A percentile compares a stretch with the other conserved stretches of the same genome.
Evolutionary conservation across 2,888 invertebrate genomes (phyloP).

Genomic region (Oxyscelio sp.): DNA sequence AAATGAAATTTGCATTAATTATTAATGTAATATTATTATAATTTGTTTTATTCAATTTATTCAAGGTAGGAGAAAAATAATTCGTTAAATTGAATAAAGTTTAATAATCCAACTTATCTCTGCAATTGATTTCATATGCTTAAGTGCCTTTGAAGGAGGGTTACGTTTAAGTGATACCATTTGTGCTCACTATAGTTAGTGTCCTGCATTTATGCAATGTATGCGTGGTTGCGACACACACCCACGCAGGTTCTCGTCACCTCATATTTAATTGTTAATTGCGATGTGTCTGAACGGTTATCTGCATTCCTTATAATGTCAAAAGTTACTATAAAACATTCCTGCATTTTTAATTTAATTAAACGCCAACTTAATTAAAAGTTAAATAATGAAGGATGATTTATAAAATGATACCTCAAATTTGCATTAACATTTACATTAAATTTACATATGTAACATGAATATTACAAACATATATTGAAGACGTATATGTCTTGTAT

Average conservation of each 20-base stretch:
- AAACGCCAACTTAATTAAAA: slow-evolving; percentile 21
- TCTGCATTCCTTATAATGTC: slow-evolving; percentile 6
- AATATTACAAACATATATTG: too few relatives aligned
- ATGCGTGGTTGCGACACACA: slow-evolving; percentile 14
- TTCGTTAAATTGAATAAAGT: too few relatives aligned
- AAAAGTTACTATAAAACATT: slow-evolving; percentile 5
- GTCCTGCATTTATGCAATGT: slow-evolving; percentile 52
- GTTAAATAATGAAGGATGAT: background rate
- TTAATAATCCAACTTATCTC: slow-evolving; percentile 16
- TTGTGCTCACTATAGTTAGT: slow-evolving; percentile 49
- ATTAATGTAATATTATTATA: too few relatives aligned
- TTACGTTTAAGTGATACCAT: slow-evolving; percentile 55
- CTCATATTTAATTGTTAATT: slow-evolving; percentile 55
- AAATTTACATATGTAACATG: too few relatives aligned
- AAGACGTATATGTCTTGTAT: too few relatives aligned
- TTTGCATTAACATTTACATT: too few relatives aligned
- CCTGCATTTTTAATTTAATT: slow-evolving; percentile 28
- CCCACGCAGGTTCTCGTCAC: background rate
- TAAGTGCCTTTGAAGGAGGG: slow-evolving; percentile 51
- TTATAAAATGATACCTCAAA: too few relatives aligned
- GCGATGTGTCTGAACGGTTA: slow-evolving; percentile 19
- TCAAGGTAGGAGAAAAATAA: too few relatives aligned
- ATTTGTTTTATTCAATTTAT: too few relatives aligned
- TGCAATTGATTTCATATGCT: slow-evolving; percentile 33
- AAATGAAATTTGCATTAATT: too few relatives aligned